Conservation (phyloP, 2,888 invertebrate species). For the Sarcophaga subvicina region DNA sequence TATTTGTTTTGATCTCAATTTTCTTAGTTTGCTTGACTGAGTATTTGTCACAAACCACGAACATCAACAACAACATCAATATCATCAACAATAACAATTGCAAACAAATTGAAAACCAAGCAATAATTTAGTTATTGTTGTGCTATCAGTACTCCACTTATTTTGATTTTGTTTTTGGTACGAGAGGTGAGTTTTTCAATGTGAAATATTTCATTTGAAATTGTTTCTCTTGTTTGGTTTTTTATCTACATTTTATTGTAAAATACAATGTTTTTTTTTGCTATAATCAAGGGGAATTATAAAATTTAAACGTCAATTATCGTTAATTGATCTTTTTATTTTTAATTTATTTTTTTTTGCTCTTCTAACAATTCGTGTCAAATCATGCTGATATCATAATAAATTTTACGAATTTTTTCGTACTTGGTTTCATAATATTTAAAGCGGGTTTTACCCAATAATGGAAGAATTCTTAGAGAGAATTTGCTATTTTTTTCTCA, state of each 20-base stretch:
- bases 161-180: conserved; percentile 3
- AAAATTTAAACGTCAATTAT: conserved; percentile 33
- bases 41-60: conserved; percentile 51
- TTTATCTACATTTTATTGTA: conserved; percentile 15
- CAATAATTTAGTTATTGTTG: conserved; percentile 18
- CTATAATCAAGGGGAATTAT: not conserved
- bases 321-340: conserved; percentile 22
- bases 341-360: not conserved
- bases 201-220: not conserved
- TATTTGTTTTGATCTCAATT: conserved; percentile 31
- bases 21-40: conserved; percentile 45
- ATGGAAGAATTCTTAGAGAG: not conserved
- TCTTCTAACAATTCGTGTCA: conserved; percentile 16
- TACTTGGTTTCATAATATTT: not conserved
- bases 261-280: not conserved
- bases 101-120: conserved; percentile 33
- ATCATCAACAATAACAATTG: not conserved
- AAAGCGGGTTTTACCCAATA: not conserved
- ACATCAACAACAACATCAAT: conserved; percentile 19
- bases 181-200: conserved; percentile 48
- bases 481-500: not conserved
- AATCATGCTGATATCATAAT: conserved; percentile 32
- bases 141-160: not conserved
- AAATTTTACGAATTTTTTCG: not conserved
- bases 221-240: conserved; percentile 11